Percentiles rank a stretch among this genome's conserved stretches.
These are phyloP conservation scores for Myripristis murdjan DNA, from an alignment of 2,797 vertebrate species.

Conservation along the genomic window DNA sequence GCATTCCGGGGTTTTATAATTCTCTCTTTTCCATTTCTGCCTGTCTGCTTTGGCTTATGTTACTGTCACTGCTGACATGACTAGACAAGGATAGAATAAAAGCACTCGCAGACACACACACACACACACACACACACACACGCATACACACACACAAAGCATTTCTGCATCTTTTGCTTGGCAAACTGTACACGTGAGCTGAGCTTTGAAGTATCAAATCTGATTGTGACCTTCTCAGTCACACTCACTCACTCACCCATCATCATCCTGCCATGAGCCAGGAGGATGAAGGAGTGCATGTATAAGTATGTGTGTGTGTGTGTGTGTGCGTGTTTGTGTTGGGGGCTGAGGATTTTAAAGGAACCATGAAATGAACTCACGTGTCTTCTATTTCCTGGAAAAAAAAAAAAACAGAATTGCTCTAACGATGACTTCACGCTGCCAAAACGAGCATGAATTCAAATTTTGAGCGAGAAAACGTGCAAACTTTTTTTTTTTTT, in stretches of 20 bases:
- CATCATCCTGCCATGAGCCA: too few species aligned
- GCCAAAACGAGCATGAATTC: too few species aligned
- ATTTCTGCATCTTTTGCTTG: not conserved
- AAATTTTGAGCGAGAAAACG: too few species aligned
- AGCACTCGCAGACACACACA: slow-evolving; percentile 2
- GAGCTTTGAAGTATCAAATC: not conserved
- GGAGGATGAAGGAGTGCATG: too few species aligned
- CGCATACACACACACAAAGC: not conserved
- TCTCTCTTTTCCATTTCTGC: slow-evolving; percentile 19
- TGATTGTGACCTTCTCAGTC: slow-evolving; percentile 1
- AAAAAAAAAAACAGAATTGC: too few species aligned
- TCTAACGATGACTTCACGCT: too few species aligned
- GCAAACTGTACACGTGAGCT: not conserved
- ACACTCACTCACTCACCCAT: not conserved
- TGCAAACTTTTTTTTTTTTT: too few species aligned
- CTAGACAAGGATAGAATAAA: slow-evolving; percentile 9
- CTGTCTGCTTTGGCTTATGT: slow-evolving; percentile 23
- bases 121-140: slow-evolving; percentile 15
- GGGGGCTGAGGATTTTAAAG: too few species aligned
- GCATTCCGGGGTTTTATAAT: slow-evolving; percentile 6
- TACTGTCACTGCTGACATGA: slow-evolving; percentile 34
- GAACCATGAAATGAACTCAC: too few species aligned
- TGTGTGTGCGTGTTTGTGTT: not conserved
- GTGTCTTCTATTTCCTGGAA: too few species aligned
- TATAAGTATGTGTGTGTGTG: not conserved